Percentiles rank a stretch among this genome's conserved stretches.
phyloP scores from a whole-genome alignment of 2,888 invertebrate species.

The Epistrophella euchroma region DNA sequence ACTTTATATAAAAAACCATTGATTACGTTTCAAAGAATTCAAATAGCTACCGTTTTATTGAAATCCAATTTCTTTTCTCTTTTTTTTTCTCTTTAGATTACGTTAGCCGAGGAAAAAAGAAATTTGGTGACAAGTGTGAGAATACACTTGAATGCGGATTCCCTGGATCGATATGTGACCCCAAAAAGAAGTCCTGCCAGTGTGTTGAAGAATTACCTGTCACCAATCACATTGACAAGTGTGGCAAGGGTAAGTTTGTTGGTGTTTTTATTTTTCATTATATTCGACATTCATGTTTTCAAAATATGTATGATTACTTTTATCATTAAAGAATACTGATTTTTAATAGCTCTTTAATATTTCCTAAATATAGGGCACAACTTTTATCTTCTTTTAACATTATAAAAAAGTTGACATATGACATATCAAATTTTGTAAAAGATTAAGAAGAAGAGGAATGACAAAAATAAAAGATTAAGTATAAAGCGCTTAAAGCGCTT shows the following conservation, averaged over 20 bases:
- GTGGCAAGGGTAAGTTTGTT: conserved; percentile 89
- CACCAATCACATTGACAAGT: conserved; percentile 93
- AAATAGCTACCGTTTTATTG: not conserved
- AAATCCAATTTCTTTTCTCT: conserved; percentile 10
- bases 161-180: conserved; percentile 89
- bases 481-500: too few relatives aligned
- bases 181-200: conserved; percentile 88
- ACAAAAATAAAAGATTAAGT: too few relatives aligned
- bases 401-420: too few relatives aligned
- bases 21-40: not conserved
- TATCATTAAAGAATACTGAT: too few relatives aligned
- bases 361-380: too few relatives aligned
- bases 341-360: too few relatives aligned
- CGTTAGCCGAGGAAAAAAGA: conserved; percentile 86
- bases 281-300: not conserved
- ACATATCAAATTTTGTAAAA: too few relatives aligned
- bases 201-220: conserved; percentile 90
- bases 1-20: not conserved
- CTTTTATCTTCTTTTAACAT: too few relatives aligned
- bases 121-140: conserved; percentile 91
- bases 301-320: not conserved
- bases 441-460: too few relatives aligned
- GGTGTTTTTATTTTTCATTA: not conserved
- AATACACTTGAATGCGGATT: conserved; percentile 90
- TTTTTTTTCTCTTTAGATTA: conserved; percentile 82